Conservation (phyloP, 2,113 vertebrate genomes). For the Cyprinodon variegatus region DNA sequence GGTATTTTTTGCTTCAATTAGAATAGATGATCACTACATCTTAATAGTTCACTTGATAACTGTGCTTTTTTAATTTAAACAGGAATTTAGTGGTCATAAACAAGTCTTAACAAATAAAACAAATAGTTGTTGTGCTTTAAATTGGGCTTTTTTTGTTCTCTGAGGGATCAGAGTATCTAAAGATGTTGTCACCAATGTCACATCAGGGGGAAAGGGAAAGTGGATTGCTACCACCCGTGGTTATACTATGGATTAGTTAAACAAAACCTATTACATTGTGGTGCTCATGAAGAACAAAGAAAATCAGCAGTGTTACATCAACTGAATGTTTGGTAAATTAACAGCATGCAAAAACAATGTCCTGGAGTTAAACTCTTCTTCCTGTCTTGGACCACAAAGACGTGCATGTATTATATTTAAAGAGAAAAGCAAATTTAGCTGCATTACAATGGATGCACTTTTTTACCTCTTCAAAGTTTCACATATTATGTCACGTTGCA, state of each 20-base stretch:
- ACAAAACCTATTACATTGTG: conserved; percentile 47
- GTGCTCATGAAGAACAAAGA: conserved; percentile 63
- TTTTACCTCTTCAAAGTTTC: too few species aligned
- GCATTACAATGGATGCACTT: too few species aligned
- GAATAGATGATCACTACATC: background rate
- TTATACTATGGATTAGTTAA: conserved; percentile 55
- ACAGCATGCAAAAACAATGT: conserved; percentile 54
- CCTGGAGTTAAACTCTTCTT: conserved; percentile 19
- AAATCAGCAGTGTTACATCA: conserved; percentile 64
- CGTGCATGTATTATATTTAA: too few species aligned
- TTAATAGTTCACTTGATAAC: background rate
- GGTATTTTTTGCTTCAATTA: background rate
- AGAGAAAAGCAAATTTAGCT: too few species aligned
- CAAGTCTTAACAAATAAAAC: conserved; percentile 32
- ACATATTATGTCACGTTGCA: too few species aligned
- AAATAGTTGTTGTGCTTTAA: conserved; percentile 25
- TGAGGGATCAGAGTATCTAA: conserved; percentile 20
- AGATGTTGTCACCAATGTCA: conserved; percentile 42
- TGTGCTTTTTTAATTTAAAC: background rate
- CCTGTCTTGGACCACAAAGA: too few species aligned
- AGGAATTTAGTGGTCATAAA: background rate
- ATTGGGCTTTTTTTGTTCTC: conserved; percentile 17
- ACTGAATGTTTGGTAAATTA: conserved; percentile 39
- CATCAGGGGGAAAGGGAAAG: conserved; percentile 63
- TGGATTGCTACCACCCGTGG: conserved; percentile 51